Conservation (phyloP, 2,888 invertebrate genomes). For the Oligia latruncula region DNA sequence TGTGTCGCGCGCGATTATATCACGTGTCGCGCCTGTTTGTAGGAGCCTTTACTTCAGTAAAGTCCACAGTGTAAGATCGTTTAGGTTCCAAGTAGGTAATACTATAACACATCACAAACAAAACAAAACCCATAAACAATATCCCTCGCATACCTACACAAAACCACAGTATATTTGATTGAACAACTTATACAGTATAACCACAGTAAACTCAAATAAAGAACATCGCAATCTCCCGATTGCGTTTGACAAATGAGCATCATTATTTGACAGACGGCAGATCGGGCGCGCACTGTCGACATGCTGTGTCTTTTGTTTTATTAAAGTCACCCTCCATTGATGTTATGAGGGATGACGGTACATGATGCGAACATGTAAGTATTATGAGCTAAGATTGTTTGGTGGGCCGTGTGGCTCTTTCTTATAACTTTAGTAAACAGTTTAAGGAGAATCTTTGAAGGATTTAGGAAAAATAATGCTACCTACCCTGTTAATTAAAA, state of each 20-base stretch:
- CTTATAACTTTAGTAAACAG: background rate
- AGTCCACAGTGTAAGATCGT: no score
- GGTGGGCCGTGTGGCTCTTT: background rate
- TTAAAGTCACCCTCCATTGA: constrained; percentile 83
- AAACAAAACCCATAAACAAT: constrained; percentile 9
- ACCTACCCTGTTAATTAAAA: background rate
- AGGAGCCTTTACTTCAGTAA: background rate
- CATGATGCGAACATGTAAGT: constrained; percentile 73
- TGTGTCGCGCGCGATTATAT: no score
- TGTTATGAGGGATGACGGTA: constrained; percentile 79
- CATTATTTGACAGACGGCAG: constrained; percentile 89
- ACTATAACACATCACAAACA: background rate
- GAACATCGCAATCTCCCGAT: constrained; percentile 73
- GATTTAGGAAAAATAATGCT: background rate
- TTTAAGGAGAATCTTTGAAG: background rate
- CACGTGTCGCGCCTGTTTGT: no score
- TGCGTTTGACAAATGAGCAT: constrained; percentile 89
- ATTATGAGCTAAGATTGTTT: constrained; percentile 69
- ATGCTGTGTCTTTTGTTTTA: constrained; percentile 89
- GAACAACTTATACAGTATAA: constrained; percentile 27
- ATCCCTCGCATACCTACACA: background rate
- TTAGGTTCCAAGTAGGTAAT: background rate
- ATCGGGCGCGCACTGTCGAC: constrained; percentile 83
- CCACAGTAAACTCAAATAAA: constrained; percentile 62
- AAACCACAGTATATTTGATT: constrained; percentile 52